Conservation (phyloP, 1,140 invertebrate species). For the Chrysomallon squamiferum region DNA sequence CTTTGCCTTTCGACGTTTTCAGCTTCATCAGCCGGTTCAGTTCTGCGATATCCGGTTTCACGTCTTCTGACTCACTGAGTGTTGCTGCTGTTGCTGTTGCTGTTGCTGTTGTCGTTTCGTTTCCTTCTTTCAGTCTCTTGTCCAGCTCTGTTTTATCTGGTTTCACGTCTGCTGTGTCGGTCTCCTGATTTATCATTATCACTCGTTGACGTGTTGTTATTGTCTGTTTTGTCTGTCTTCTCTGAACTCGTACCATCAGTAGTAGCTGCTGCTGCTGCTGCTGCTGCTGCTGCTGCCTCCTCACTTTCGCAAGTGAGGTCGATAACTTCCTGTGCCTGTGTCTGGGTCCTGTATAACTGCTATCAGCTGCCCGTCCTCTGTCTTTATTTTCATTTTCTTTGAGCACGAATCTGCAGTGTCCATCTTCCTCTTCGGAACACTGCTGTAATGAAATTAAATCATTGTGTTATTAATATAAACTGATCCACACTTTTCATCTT, state of each 20-base stretch:
- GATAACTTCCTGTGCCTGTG: conserved; percentile 1
- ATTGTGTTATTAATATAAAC: no score
- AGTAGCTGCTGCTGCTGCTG: background rate
- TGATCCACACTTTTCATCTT: no score
- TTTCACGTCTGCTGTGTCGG: conserved; percentile 5
- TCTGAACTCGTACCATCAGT: background rate
- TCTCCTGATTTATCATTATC: background rate
- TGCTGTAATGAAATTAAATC: no score
- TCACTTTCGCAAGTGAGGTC: conserved; percentile 17
- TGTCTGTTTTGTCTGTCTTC: no score
- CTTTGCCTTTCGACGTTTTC: no score
- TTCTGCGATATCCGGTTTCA: background rate
- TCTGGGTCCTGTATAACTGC: conserved; percentile 14
- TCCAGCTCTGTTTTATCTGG: conserved; percentile 15
- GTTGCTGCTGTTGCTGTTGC: background rate
- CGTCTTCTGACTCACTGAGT: background rate
- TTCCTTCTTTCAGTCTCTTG: background rate
- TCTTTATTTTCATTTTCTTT: conserved; percentile 32
- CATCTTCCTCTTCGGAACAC: no score
- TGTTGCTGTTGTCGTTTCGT: background rate
- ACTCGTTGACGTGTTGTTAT: no score
- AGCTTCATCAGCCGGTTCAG: background rate
- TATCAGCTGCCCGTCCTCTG: conserved; percentile 32
- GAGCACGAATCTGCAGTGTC: background rate
- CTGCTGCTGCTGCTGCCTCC: background rate